Percentiles rank a stretch among this genome's conserved stretches.
Conservation (phyloP, 2,113 vertebrate genomes). For the Heterotilapia buettikoferi region DNA sequence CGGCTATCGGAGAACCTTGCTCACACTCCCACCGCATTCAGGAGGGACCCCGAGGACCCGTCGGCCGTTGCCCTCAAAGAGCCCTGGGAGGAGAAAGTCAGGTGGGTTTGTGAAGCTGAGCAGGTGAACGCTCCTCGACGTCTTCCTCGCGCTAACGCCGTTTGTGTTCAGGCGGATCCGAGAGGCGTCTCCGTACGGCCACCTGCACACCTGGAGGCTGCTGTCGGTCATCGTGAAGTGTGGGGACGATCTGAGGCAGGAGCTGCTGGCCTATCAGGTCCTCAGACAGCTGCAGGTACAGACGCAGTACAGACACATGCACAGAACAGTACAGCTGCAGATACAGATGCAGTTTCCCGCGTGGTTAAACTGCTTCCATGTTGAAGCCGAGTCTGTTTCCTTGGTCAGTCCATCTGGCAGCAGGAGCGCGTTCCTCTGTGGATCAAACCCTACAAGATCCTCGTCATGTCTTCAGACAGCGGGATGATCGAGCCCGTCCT, state of each 20-base stretch:
- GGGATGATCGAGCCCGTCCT: conserved; percentile 98
- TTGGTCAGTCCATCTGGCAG: conserved; percentile 84
- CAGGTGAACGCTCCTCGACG: too few species aligned
- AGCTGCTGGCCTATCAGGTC: conserved; percentile 92
- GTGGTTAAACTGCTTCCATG: neutral
- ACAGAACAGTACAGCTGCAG: neutral
- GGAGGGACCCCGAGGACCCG: conserved; percentile 88
- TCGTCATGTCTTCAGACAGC: conserved; percentile 93
- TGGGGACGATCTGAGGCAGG: conserved; percentile 91
- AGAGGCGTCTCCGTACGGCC: conserved; percentile 91
- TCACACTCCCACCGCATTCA: conserved; percentile 87
- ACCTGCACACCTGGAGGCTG: conserved; percentile 87
- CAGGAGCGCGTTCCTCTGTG: conserved; percentile 90
- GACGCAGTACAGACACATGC: neutral
- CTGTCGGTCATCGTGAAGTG: conserved; percentile 96
- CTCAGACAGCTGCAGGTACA: conserved; percentile 90
- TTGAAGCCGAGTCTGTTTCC: neutral
- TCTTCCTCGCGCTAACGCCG: neutral
- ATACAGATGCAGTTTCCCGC: neutral
- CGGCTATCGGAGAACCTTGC: conserved; percentile 92
- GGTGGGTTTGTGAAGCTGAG: conserved; percentile 56
- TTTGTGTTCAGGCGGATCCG: conserved; percentile 80
- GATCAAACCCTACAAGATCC: conserved; percentile 96
- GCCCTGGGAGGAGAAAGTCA: conserved; percentile 96
- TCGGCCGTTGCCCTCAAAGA: conserved; percentile 94